Base-by-base conservation (phyloP, 2,888 invertebrate genomes). In the Autographa pulchrina region DNA sequence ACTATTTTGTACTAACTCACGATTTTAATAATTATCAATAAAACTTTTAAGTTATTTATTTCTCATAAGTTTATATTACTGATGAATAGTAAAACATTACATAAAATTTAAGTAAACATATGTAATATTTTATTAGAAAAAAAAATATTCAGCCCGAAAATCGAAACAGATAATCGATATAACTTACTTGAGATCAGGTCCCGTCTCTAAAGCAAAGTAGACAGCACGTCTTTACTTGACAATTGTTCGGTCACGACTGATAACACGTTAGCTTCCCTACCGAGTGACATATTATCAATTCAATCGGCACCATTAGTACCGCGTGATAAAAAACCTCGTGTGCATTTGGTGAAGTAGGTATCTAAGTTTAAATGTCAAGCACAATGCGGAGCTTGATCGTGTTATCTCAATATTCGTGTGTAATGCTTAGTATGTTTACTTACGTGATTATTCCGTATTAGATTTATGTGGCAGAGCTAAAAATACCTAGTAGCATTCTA, bases 221-320 rank as follows among this genome's bases (percentile, higher is more conserved):
- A 31, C 38, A 38, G 38, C 16, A 74, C 69, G 83, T 82, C 74
- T 78, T 67, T 62, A 67, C 70, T 70, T 60, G 52, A 62, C 70
- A 72, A 78, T 59, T 41, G 68, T 62, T 74, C 56, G 67, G 70
- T 68, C 74, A 70, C 82, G 75, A 83, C 80, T 83, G 82, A 82
- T 83, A 80, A 68, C 31, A 35, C 8, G 16, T 41, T 71, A 58
- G 65, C 69, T 35, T 65, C 41, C 60, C 63, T 65, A 67, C 72
- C 52, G 65, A 76, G 63, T 68, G 63, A 62, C 56, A 64, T 71
- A 78, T 74, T 74, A 70, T 71, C 70, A 25, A 52, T 60, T 66
- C 59, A 56, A 73, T 79, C 71, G 71, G 32, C 25, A 48, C 56
- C 63, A 64, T 72, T 72, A n/a, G 52, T 41, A 48, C 54, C 68